A percentile compares a stretch with the other conserved stretches of the same genome.
These are phyloP conservation scores for Trichogramma pretiosum DNA, from an alignment of 1,140 invertebrate species.

Conservation along the genomic window DNA sequence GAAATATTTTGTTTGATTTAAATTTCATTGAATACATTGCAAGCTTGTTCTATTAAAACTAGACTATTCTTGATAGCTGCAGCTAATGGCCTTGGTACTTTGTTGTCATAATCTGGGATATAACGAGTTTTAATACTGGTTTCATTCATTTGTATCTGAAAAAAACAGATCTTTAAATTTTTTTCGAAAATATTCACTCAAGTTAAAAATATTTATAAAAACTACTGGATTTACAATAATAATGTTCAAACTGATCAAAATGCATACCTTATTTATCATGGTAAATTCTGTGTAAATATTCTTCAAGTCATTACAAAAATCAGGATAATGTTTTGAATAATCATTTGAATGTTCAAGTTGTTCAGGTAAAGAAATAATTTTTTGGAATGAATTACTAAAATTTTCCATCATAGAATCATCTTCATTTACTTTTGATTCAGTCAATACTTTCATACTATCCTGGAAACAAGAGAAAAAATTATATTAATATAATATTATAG, in stretches of 20 bases:
- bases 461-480: too few relatives aligned
- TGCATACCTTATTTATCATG: constrained; percentile 20
- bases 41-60: constrained; percentile 19
- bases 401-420: constrained; percentile 1
- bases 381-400: constrained; percentile 7
- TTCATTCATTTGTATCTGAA: constrained; percentile 24
- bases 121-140: constrained; percentile 16
- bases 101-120: constrained; percentile 12
- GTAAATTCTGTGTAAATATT: constrained; percentile 16
- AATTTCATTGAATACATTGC: constrained; percentile 14
- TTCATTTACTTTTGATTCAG: neutral
- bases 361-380: neutral
- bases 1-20: too few relatives aligned
- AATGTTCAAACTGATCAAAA: neutral
- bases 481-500: too few relatives aligned
- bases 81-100: constrained; percentile 18
- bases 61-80: constrained; percentile 23
- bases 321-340: neutral
- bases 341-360: neutral
- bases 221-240: neutral
- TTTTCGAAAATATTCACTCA: too few relatives aligned
- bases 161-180: too few relatives aligned
- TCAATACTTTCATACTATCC: neutral
- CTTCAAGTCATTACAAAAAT: constrained; percentile 13
- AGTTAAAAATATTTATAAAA: neutral